phyloP scores from a whole-genome alignment of 2,888 invertebrate genomes.

The Stenurella melanura region DNA sequence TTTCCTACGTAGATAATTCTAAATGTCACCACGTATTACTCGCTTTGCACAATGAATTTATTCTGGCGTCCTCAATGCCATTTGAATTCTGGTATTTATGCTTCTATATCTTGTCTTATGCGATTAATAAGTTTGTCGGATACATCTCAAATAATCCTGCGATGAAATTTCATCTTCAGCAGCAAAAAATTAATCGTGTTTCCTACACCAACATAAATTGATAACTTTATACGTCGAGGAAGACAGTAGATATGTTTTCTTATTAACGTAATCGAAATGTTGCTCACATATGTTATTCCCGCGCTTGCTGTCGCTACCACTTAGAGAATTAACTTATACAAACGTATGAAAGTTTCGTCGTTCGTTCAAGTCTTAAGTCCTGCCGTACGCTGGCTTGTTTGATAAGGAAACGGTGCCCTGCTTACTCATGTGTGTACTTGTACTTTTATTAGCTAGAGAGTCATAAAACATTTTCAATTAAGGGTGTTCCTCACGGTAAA shows the following conservation, averaged over 20 bases:
- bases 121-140: background rate
- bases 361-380: constrained; percentile 5
- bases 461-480: constrained; percentile 35
- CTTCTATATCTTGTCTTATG: too few relatives aligned
- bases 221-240: background rate
- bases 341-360: constrained; percentile 29
- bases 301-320: constrained; percentile 10
- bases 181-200: constrained; percentile 3
- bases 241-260: constrained; percentile 1
- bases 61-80: too few relatives aligned
- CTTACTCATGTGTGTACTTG: constrained; percentile 31
- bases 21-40: too few relatives aligned
- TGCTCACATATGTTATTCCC: background rate
- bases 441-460: constrained; percentile 30
- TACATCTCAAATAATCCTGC: background rate
- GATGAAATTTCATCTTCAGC: constrained; percentile 10
- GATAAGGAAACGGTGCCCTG: constrained; percentile 18
- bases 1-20: too few relatives aligned
- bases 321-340: constrained; percentile 20
- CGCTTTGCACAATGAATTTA: background rate
- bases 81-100: too few relatives aligned
- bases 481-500: constrained; percentile 17
- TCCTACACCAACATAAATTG: constrained; percentile 13
- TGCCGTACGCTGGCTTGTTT: constrained; percentile 12
- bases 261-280: background rate